A percentile compares a stretch with the other conserved stretches of the same genome.
These are phyloP conservation scores for Anticlea derivata DNA, from an alignment of 2,888 invertebrate species.

Conservation along the genomic window DNA sequence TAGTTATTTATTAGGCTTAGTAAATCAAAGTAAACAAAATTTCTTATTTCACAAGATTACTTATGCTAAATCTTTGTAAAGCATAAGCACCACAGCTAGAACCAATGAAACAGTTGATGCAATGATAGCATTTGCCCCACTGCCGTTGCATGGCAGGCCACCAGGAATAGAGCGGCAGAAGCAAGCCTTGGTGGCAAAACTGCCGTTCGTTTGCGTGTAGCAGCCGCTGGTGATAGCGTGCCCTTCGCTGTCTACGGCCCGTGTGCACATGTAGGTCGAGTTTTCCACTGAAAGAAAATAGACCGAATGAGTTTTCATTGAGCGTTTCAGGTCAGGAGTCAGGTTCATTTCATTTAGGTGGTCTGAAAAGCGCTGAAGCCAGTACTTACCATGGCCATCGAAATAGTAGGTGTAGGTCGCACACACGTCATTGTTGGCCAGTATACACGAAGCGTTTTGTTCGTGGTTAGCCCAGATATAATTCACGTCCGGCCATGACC, in stretches of 20 bases:
- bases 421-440: slow-evolving; percentile 85
- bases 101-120: slow-evolving; percentile 35
- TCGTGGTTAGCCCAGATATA: slow-evolving; percentile 84
- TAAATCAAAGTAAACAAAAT: not conserved
- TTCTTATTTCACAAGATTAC: not conserved
- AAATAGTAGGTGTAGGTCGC: slow-evolving; percentile 86
- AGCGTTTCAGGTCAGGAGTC: no score
- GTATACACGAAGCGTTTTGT: slow-evolving; percentile 79
- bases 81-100: slow-evolving; percentile 35
- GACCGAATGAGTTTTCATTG: no score
- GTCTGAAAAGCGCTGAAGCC: no score
- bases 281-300: slow-evolving; percentile 85
- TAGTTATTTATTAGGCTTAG: no score
- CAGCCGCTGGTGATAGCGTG: slow-evolving; percentile 83
- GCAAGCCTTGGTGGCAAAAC: slow-evolving; percentile 64
- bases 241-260: slow-evolving; percentile 78
- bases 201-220: slow-evolving; percentile 76
- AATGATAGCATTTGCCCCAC: slow-evolving; percentile 34
- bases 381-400: slow-evolving; percentile 82
- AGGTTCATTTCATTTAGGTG: no score
- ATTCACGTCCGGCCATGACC: slow-evolving; percentile 84
- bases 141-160: slow-evolving; percentile 63
- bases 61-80: slow-evolving; percentile 28
- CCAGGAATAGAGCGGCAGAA: slow-evolving; percentile 68
- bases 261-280: slow-evolving; percentile 88